Conservation (phyloP, 2,888 invertebrate genomes). For the Sthenelais limicola region DNA sequence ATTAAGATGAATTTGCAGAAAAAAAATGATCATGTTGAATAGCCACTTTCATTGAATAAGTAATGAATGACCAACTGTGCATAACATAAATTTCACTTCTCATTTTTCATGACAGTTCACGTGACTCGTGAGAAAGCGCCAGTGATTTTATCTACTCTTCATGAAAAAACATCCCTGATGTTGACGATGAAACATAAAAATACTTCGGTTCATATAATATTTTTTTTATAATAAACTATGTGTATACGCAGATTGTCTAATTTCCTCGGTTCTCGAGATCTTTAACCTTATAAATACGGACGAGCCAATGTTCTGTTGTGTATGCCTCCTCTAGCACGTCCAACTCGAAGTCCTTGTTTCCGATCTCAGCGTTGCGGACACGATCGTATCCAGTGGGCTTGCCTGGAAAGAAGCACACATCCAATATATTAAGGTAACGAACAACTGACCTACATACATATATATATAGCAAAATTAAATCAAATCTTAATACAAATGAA, state of each 20-base stretch:
- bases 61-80: too few species aligned
- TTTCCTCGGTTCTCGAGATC: conserved; percentile 83
- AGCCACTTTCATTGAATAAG: too few species aligned
- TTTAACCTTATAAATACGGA: conserved; percentile 98
- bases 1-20: too few species aligned
- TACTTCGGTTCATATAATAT: background rate
- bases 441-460: too few species aligned
- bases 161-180: background rate
- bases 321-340: conserved; percentile 99
- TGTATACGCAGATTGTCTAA: conserved; percentile 44
- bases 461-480: too few species aligned
- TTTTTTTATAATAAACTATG: background rate
- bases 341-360: conserved; percentile 97
- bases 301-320: conserved; percentile 99
- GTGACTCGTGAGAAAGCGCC: too few species aligned
- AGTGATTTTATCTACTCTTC: background rate
- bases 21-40: too few species aligned
- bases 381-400: conserved; percentile 97
- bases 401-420: conserved; percentile 76
- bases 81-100: too few species aligned
- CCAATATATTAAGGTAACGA: too few species aligned
- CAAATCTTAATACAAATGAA: too few species aligned
- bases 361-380: conserved; percentile 97
- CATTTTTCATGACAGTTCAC: too few species aligned
- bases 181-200: background rate